Percentiles rank a stretch among this genome's conserved stretches.
phyloP scores from a whole-genome alignment of 1,140 invertebrate genomes.

The Drosophila erecta region DNA sequence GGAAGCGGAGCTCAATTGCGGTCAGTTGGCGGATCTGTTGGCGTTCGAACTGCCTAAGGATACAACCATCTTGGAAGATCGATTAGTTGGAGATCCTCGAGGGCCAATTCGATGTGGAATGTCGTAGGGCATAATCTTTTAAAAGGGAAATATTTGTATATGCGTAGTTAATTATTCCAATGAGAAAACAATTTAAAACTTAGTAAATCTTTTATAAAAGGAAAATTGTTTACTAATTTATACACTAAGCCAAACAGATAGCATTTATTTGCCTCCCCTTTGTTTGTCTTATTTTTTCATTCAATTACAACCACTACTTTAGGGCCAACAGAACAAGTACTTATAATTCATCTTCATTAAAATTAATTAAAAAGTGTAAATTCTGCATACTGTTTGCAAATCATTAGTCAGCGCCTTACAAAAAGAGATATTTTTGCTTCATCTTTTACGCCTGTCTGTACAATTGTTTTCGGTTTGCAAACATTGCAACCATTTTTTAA shows the following conservation, averaged over 20 bases:
- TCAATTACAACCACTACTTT: no score
- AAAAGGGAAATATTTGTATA: background rate
- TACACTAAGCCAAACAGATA: no score
- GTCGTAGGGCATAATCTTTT: background rate
- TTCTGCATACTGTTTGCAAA: constrained; percentile 5
- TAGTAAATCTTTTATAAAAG: no score
- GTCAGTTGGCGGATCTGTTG: constrained; percentile 36
- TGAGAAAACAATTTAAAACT: background rate
- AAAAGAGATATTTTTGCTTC: background rate
- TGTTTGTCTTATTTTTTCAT: background rate
- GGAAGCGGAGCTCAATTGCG: constrained; percentile 41
- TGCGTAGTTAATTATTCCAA: background rate
- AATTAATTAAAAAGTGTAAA: background rate
- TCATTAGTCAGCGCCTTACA: background rate
- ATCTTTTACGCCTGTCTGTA: background rate
- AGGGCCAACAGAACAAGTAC: background rate
- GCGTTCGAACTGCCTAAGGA: constrained; percentile 25
- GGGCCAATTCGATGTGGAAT: constrained; percentile 14
- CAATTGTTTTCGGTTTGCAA: constrained; percentile 17
- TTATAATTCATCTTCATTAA: background rate
- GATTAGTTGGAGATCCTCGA: constrained; percentile 7
- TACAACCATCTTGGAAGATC: constrained; percentile 38
- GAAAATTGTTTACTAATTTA: no score
- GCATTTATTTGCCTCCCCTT: no score
- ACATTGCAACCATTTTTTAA: constrained; percentile 15